Base-by-base conservation (phyloP, 1,140 invertebrate genomes). In the Zaprionus inermis region DNA sequence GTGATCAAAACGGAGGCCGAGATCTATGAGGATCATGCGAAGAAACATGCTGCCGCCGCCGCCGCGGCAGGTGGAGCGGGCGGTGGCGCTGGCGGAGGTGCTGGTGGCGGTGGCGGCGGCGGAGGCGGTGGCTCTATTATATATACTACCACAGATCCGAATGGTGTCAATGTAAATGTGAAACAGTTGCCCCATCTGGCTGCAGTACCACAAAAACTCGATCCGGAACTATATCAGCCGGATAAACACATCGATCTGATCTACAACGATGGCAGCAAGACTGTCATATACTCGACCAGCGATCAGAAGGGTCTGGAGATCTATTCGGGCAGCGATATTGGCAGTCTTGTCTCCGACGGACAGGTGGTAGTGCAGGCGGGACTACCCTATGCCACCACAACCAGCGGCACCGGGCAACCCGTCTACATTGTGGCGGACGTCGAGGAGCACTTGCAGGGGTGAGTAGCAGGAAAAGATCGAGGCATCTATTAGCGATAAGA, bases 251-350 rank as follows among this genome's bases (percentile, higher is more conserved):
- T 96, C 79, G 96, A 96, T 92, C 92, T 96, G 61, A 96, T 96
- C 78, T 96, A 96, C 91, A 96, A 96, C 84, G 96, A 96, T 76
- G 96, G 96, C 28, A 96, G 96, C 84, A 96, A 96, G 85, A 96
- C 96, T 0, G 95, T 96, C 22, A 96, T 96, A 85, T 96, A 96
- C 79, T 96, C 96, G 14, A 96, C 96, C 41, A 93, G 92, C 20
- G 93, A 93, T 67, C 93, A 93, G 75, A 92, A 93, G 91, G 91
- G 92, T 34, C 72, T 93, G 49, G 83, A 93, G 83, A 92, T 94
- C 67, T 91, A 93, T 91, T 86, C 92, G 77, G 82, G 94, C 80
- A 75, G 93, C 86, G 80, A 93, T 85, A 84, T 94, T 66, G 88
- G 94, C 81, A 91, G 92, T 78, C 70, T 92, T 2, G 91, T 92